A percentile compares a stretch with the other conserved stretches of the same genome.
These are phyloP conservation scores for Casuarius casuarius DNA, from an alignment of 2,113 vertebrate species.

Conservation along the genomic window DNA sequence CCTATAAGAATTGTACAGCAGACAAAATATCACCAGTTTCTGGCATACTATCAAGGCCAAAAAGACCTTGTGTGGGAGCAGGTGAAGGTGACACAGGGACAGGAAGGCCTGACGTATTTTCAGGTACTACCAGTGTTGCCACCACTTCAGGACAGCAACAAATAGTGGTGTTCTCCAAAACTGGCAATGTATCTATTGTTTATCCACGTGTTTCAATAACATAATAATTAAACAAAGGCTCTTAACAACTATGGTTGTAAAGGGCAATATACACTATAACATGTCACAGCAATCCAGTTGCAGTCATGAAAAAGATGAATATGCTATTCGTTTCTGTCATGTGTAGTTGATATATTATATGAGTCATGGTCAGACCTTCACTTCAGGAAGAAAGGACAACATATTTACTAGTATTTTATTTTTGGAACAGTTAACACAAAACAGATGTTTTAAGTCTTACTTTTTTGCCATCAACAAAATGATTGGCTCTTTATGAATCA, in stretches of 20 bases:
- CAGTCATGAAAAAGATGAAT: neutral
- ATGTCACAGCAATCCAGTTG: neutral
- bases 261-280: neutral
- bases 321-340: conserved; percentile 8
- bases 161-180: neutral
- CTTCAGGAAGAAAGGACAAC: neutral
- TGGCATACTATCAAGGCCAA: neutral
- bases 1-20: neutral
- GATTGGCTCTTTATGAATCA: conserved; percentile 15
- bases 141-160: neutral
- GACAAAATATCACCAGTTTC: neutral
- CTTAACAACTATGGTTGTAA: neutral
- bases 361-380: conserved; percentile 8
- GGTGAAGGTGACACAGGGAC: neutral
- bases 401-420: conserved; percentile 13
- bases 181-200: neutral
- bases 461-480: neutral
- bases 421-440: conserved; percentile 49
- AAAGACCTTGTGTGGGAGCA: neutral
- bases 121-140: neutral
- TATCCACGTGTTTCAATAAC: neutral
- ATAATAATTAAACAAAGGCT: neutral
- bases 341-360: neutral
- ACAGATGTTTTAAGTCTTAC: neutral
- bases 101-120: neutral